Evolutionary conservation across 2,113 vertebrate species (phyloP), one percentile per base, ranked within the genome.

Genomic region (Pionites leucogaster): DNA sequence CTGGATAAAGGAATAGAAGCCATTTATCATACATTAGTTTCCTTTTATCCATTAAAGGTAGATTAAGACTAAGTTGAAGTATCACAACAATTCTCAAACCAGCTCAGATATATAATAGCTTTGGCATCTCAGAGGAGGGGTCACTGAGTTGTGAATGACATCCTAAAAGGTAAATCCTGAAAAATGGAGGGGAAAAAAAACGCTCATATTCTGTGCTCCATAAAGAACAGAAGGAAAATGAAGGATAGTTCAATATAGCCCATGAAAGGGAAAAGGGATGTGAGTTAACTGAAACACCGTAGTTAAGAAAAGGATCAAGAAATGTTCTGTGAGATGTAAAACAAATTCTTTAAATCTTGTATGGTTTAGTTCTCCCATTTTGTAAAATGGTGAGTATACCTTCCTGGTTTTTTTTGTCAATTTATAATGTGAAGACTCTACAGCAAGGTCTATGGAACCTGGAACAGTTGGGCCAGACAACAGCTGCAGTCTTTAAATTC

Each of bases 51-150:
- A 71, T 79, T 67, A 79, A 60, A 63, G 16, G 39, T 47, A 84
- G 92, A 91, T 78, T 68, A 84, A 84, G 39, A 68, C 24, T 87
- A 89, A 92, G 39, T 47, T 71, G 44, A 81, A 79, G 22, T 33
- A 52, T 33, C 49, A 35, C 16, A 86, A 39, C 20, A 53, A 35
- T 88, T 86, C n/a, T 74, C 29, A 78, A 17, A 63, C 13, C 33
- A 68, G 20, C 33, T 94, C 14, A 60, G 31, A 60, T 29, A 35
- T n/a, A 23, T 11, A 84, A 78, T 8, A 67, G 13, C 44, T 94
- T 72, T 52, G 41, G 24, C 24, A 87, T 25, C 20, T 71, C 33
- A 82, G 17, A 69, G 29, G 55, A 64, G 27, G n/a, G 13, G 25
- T 68, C 42, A 60, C 0, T 84, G 52, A 18, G 4, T 69, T 88